Base-by-base conservation (phyloP, 2,888 invertebrate species). In the Gortyna flavago region DNA sequence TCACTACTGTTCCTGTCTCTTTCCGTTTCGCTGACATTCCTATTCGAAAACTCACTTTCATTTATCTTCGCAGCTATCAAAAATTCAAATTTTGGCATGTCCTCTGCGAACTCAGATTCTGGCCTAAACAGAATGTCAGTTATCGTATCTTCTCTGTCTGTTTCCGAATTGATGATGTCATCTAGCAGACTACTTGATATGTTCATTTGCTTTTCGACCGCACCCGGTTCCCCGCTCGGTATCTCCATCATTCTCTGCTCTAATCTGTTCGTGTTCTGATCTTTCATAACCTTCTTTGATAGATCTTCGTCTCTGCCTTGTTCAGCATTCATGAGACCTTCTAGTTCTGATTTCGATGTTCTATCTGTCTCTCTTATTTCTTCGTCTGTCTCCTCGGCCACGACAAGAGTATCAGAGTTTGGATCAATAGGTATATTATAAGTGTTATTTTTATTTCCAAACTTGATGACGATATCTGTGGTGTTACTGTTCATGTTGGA, bases 81-180 rank as follows among this genome's bases (percentile, higher is more conserved):
- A 87, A 96, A 97, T 85, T 97, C 97, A 76, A 96, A 97, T 79
- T 92, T 93, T 4, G 97, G 97, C 80, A 91, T 85, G 29, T 93
- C 93, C 32, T 93, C 94, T 0, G 89, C 93, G 25, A 96, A 93
- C 41, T 96, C 96, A 2, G 95, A 91, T 54, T 95, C 94, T 0
- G 94, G 93, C 86, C 94, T 94, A 72, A 95, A 95, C 5, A 95
- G 91, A 73, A 97, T 94, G 85, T 97, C 97, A 0, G 97, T 96
- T 21, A 97, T 89, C 0, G 94, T 94, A 73, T 95, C 97, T 79
- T 97, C 97, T 85, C 97, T 92, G 75, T 96, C 94, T 0, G 95
- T 96, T 89, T 97, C 97, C 0, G 96, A 95, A 87, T 96, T 95
- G 72, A 97, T 95, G 81, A 97, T 95, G 66, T 96, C 95, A 77